Evolutionary conservation across 2,113 vertebrate genomes (phyloP), one percentile per base, ranked within the genome.

Genomic region (Rutilus rutilus): DNA sequence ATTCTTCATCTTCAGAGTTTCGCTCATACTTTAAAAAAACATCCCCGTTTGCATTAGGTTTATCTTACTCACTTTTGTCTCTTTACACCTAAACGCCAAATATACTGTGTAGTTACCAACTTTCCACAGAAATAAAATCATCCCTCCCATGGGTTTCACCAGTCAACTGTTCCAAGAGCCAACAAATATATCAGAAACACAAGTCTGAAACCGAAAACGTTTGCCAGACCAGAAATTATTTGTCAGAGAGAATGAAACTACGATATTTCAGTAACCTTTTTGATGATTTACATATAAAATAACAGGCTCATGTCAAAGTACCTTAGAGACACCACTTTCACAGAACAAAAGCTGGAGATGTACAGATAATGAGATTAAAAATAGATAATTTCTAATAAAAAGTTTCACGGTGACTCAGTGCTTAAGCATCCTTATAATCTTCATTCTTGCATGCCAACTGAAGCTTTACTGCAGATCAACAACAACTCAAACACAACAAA

Each of bases 161-260:
- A 8, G 5, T 81, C 79, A 81, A 81, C 42, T 81, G 60, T 82
- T 69, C 64, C 80, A 82, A 82, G 12, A 45, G 64, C 80, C 45
- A 15, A 54, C 27, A 30, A 12, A 81, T 30, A 21, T 27, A 21
- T 45, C 3, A 59, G 5, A 27, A 12, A 15, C 23, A 33, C 1
- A 39, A 21, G 19, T 6, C 65, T 59, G 67, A 71, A 83, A 19
- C 33, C 0, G 79, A 45, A 59, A 57, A 23, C 33, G 14, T 77
- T 6, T 36, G 45, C 45, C 42, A 82, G 14, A 67, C 42, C 67
- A 54, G 52, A 78, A 78, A 54, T 12, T 25, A 6, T 62, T 60
- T 10, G 11, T 33, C 62, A 82, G 45, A 50, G 54, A 73, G 23
- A 83, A 19, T 19, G 21, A 65, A 82, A 45, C 79, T 82, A 81